These are phyloP conservation scores for Polyommatus iphigenia DNA, from an alignment of 2,888 invertebrate species.

Conservation along the genomic window DNA sequence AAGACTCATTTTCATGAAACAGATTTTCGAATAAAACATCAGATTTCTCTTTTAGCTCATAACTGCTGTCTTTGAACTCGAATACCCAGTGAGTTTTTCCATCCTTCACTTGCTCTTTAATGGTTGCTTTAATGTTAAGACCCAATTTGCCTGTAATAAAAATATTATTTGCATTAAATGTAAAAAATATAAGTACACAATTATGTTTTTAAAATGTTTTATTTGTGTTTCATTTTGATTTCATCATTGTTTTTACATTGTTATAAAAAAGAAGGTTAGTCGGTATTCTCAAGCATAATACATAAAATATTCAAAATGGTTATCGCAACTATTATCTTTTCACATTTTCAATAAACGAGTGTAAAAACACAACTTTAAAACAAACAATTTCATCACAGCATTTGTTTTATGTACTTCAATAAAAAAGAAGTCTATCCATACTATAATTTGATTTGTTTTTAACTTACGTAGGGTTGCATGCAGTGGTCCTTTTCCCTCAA, in stretches of 20 bases:
- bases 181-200: too few species aligned
- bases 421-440: too few species aligned
- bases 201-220: too few species aligned
- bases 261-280: neutral
- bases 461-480: slow-evolving; percentile 52
- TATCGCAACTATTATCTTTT: neutral
- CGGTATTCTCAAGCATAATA: neutral
- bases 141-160: slow-evolving; percentile 44
- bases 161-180: neutral
- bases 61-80: slow-evolving; percentile 48
- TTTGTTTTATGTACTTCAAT: neutral
- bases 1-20: slow-evolving; percentile 50
- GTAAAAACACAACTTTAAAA: too few species aligned
- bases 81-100: slow-evolving; percentile 52
- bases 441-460: neutral
- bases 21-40: slow-evolving; percentile 53
- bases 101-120: slow-evolving; percentile 46
- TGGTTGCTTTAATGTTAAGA: slow-evolving; percentile 41
- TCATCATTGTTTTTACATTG: neutral
- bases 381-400: neutral
- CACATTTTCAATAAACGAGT: too few species aligned
- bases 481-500: slow-evolving; percentile 55
- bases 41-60: slow-evolving; percentile 51
- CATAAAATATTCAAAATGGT: neutral
- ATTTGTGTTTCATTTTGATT: neutral